Conservation (phyloP, 2,113 vertebrate genomes). For the Seriola aureovittata region DNA sequence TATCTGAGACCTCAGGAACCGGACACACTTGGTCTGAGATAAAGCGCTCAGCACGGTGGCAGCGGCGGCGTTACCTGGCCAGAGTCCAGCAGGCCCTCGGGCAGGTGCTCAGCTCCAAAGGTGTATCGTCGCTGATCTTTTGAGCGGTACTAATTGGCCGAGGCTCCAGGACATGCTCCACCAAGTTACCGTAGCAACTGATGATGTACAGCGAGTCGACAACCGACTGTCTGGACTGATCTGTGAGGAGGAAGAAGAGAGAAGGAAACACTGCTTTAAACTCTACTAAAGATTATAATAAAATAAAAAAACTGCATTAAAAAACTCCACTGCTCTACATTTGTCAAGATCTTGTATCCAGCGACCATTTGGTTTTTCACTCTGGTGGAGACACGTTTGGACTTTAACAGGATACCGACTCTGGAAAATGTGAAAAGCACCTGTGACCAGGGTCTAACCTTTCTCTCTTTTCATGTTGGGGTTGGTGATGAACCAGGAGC, state of each 20-base stretch:
- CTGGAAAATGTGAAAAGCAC: background rate
- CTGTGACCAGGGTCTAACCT: conserved; percentile 83
- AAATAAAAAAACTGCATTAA: background rate
- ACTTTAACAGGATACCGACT: background rate
- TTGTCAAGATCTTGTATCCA: background rate
- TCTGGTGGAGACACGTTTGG: background rate
- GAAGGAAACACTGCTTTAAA: background rate
- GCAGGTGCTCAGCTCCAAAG: conserved; percentile 93
- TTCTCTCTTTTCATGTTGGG: conserved; percentile 96
- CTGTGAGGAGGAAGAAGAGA: conserved; percentile 74
- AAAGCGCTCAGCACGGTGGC: background rate
- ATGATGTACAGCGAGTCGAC: conserved; percentile 95
- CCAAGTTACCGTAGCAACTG: conserved; percentile 96
- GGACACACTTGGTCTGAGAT: background rate
- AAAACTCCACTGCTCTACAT: background rate
- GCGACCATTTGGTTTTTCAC: background rate
- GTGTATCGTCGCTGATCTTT: conserved; percentile 97
- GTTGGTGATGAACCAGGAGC: conserved; percentile 97
- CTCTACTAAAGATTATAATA: background rate
- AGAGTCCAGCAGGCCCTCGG: conserved; percentile 96
- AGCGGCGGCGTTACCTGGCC: conserved; percentile 86
- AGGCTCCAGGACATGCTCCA: conserved; percentile 96
- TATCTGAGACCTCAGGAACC: background rate
- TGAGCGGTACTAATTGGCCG: conserved; percentile 92
- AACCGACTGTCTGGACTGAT: conserved; percentile 94